Evolutionary conservation across 2,888 invertebrate genomes (phyloP), one percentile per base, ranked within the genome.

Genomic region (Spialia ferax): DNA sequence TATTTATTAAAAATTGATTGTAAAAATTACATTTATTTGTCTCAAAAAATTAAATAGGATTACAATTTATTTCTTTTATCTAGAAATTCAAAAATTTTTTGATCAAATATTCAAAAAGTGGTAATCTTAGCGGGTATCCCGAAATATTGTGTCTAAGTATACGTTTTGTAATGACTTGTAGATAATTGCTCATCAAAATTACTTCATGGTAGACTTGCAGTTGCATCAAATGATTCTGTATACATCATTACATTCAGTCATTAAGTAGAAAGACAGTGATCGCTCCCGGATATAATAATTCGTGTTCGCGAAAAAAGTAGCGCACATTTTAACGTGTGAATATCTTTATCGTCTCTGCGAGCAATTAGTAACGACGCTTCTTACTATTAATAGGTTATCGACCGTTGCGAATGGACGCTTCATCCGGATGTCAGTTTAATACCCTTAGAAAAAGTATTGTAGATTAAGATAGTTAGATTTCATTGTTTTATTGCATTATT

Each of bases 341-440:
- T 59, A 50, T 68, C 64, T 75, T 75, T 71, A 70, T 64, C 68
- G 56, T 57, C 66, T 64, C 62, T 26, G 59, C 11, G 67, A 67
- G 69, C 67, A 69, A 45, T 67, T 67, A 64, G 70, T 50, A 72
- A 64, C 48, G 48, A 50, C 20, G 29, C 55, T 55, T 55, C 54
- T 63, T 38, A 22, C 13, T 8, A 48, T 29, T 35, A 66, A 67
- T 61, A 68, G 72, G 70, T 71, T 71, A 72, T 67, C 70, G 71
- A 71, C 71, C 75, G 26, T 29, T 15, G 11, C 20, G 52, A 60
- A 29, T 59, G 45, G 20, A 42, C 15, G 42, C 45, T 56, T 29
- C 0, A 65, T 22, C 50, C 61, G 63, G 50, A 70, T 69, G 26
- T 57, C 11, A 22, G 22, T 22, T 23, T 29, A 52, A 18, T 45